These are phyloP conservation scores for Noctua janthina DNA, from an alignment of 2,888 invertebrate species.

Conservation along the genomic window DNA sequence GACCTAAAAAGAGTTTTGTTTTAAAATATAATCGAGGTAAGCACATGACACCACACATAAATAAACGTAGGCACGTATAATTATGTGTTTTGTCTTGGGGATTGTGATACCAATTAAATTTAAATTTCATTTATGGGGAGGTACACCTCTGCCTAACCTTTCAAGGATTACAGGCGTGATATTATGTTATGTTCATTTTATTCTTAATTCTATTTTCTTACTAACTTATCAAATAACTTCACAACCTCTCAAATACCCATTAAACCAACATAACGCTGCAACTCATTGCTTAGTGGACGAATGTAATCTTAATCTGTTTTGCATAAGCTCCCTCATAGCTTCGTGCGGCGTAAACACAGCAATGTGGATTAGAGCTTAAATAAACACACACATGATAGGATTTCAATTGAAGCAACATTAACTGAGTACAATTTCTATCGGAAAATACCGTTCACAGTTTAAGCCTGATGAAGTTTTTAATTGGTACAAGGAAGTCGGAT, in stretches of 20 bases:
- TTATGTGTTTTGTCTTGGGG: background rate
- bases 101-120: background rate
- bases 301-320: conserved; percentile 57
- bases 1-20: background rate
- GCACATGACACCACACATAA: too few species aligned
- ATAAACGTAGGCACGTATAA: too few species aligned
- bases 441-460: conserved; percentile 61
- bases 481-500: conserved; percentile 56
- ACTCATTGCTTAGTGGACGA: conserved; percentile 48
- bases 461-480: conserved; percentile 67
- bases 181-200: too few species aligned
- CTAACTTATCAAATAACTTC: background rate
- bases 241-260: background rate
- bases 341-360: conserved; percentile 62
- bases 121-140: too few species aligned
- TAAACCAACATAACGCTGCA: conserved; percentile 15
- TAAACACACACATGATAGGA: conserved; percentile 68
- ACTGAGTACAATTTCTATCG: conserved; percentile 61
- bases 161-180: too few species aligned
- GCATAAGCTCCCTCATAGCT: conserved; percentile 59
- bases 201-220: background rate
- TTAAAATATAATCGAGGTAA: background rate
- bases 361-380: conserved; percentile 65
- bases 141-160: too few species aligned
- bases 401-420: conserved; percentile 65